A percentile compares a stretch with the other conserved stretches of the same genome.
Evolutionary conservation across 2,888 invertebrate genomes (phyloP).

Genomic region (Cephalotes varians): DNA sequence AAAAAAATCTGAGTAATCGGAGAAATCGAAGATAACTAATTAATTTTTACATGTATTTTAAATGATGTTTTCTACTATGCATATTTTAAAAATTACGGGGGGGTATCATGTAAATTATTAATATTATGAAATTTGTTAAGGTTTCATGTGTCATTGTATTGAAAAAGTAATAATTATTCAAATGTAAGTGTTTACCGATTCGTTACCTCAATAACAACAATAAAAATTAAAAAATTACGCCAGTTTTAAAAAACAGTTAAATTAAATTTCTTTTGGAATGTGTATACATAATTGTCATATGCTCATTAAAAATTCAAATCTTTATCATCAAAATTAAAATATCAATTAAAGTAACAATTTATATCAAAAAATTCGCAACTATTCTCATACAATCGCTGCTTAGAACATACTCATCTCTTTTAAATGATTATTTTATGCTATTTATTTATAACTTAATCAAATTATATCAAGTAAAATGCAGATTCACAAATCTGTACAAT

Average conservation of each 20-base stretch:
- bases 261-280: background rate
- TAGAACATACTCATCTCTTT: background rate
- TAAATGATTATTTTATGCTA: background rate
- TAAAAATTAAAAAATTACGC: background rate
- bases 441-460: background rate
- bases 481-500: background rate
- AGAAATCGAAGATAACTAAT: background rate
- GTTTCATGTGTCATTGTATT: too few relatives aligned
- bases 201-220: background rate
- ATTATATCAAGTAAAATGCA: background rate
- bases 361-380: background rate
- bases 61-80: background rate
- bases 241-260: background rate
- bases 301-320: background rate
- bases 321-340: background rate
- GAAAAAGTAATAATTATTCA: background rate
- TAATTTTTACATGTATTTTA: background rate
- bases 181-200: background rate
- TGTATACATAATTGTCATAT: background rate
- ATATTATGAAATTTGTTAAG: background rate
- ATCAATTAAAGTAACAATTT: background rate
- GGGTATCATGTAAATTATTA: background rate
- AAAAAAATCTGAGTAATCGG: too few relatives aligned
- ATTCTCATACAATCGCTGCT: background rate
- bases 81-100: slow-evolving; percentile 5